Conservation (phyloP, 2,888 invertebrate genomes). For the Lasioglossum morio region DNA sequence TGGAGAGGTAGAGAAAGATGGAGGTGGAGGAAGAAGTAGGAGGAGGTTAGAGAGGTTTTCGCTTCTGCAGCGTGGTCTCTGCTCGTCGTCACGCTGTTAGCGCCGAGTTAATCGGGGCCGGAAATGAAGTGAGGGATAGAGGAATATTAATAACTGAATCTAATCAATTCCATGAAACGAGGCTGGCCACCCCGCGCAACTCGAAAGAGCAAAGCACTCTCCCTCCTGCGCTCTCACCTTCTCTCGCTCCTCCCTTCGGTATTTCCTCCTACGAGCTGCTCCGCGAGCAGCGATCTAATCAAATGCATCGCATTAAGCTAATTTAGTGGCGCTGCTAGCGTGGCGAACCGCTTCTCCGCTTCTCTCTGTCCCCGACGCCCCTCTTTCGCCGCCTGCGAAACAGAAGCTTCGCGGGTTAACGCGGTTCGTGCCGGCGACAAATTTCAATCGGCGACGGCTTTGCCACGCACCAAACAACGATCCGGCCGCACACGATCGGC, state of each 20-base stretch:
- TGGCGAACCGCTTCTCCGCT: slow-evolving; percentile 69
- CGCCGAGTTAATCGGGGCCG: slow-evolving; percentile 82
- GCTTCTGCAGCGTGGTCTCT: slow-evolving; percentile 70
- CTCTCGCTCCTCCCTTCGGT: slow-evolving; percentile 49
- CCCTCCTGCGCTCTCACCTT: slow-evolving; percentile 44
- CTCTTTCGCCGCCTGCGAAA: slow-evolving; percentile 43
- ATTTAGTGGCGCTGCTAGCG: slow-evolving; percentile 78
- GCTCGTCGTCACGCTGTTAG: slow-evolving; percentile 83
- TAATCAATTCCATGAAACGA: slow-evolving; percentile 83
- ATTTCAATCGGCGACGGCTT: slow-evolving; percentile 53
- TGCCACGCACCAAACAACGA: not conserved
- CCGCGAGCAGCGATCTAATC: slow-evolving; percentile 79
- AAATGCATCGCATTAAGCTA: slow-evolving; percentile 81
- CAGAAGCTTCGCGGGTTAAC: slow-evolving; percentile 65
- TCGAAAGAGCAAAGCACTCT: slow-evolving; percentile 66
- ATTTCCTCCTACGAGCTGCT: slow-evolving; percentile 56
- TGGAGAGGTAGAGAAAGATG: slow-evolving; percentile 39
- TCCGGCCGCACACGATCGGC: not conserved
- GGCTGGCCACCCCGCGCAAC: slow-evolving; percentile 76
- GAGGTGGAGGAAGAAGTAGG: slow-evolving; percentile 44
- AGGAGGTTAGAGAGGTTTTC: slow-evolving; percentile 60
- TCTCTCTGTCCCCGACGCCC: slow-evolving; percentile 38
- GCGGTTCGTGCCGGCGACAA: slow-evolving; percentile 58
- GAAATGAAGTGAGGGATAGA: slow-evolving; percentile 83
- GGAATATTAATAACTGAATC: slow-evolving; percentile 84